These are phyloP conservation scores for Lepidotrigona ventralis DNA, from an alignment of 1,140 invertebrate genomes.

Conservation along the genomic window DNA sequence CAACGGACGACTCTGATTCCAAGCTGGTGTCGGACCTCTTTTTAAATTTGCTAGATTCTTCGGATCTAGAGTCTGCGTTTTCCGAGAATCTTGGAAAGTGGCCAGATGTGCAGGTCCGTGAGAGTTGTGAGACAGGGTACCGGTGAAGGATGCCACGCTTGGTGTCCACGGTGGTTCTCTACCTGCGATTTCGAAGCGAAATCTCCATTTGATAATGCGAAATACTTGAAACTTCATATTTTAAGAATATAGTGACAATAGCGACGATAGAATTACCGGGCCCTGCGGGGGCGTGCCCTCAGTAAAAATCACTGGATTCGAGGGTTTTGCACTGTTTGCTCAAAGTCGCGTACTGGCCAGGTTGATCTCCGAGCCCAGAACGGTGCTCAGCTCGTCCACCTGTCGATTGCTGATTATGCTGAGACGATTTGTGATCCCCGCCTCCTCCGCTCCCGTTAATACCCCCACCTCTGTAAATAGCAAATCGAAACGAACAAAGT, in stretches of 20 bases:
- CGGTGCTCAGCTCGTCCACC: constrained; percentile 80
- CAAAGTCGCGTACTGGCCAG: constrained; percentile 92
- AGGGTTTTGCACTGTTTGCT: constrained; percentile 97
- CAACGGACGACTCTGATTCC: constrained; percentile 76
- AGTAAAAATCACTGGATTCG: constrained; percentile 97
- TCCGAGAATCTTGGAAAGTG: constrained; percentile 78
- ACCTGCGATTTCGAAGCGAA: constrained; percentile 59
- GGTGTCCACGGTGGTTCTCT: constrained; percentile 79
- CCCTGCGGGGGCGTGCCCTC: constrained; percentile 84
- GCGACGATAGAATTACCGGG: constrained; percentile 67
- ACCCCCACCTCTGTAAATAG: constrained; percentile 79
- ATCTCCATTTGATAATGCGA: background rate
- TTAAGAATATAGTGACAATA: background rate
- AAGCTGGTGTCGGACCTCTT: constrained; percentile 74
- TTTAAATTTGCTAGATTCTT: constrained; percentile 77
- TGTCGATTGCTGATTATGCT: constrained; percentile 80
- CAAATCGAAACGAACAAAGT: constrained; percentile 73
- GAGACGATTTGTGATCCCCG: constrained; percentile 78
- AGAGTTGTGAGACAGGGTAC: constrained; percentile 77
- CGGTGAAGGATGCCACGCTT: constrained; percentile 77
- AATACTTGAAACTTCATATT: too few species aligned
- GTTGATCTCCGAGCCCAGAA: constrained; percentile 80
- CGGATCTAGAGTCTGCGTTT: constrained; percentile 78
- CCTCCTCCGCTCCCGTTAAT: constrained; percentile 77
- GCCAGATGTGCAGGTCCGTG: constrained; percentile 77